These are phyloP conservation scores for Brachylomia viminalis DNA, from an alignment of 2,888 invertebrate species.

Conservation along the genomic window DNA sequence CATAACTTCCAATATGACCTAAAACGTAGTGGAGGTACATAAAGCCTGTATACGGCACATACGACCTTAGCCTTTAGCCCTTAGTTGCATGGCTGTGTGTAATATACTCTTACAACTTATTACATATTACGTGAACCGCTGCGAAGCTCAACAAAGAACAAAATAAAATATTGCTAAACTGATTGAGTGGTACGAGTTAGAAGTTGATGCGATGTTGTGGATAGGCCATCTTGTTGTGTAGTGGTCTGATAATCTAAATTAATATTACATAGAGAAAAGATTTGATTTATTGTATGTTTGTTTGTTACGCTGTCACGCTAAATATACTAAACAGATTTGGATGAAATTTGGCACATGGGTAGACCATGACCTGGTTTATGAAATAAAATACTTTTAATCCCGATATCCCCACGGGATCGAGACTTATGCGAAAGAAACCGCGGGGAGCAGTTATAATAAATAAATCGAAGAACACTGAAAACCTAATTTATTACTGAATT, in stretches of 20 bases:
- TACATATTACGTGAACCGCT: constrained; percentile 38
- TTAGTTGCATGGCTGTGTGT: constrained; percentile 39
- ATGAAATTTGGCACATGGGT: too few species aligned
- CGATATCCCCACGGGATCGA: too few species aligned
- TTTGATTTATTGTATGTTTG: too few species aligned
- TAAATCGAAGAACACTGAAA: not conserved
- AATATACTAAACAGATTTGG: too few species aligned
- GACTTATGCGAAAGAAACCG: too few species aligned
- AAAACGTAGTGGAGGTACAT: not conserved
- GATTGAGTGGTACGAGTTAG: constrained; percentile 39
- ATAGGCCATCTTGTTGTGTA: not conserved
- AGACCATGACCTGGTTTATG: too few species aligned
- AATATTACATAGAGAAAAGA: too few species aligned
- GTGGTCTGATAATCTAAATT: too few species aligned
- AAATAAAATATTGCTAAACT: constrained; percentile 61
- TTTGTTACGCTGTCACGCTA: too few species aligned
- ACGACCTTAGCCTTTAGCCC: constrained; percentile 5
- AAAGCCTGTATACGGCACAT: not conserved
- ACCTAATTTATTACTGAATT: not conserved
- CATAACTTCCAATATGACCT: not conserved
- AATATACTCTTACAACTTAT: constrained; percentile 59
- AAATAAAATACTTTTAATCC: too few species aligned
- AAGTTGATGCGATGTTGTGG: not conserved
- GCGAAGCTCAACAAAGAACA: constrained; percentile 49
- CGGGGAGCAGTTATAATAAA: not conserved